A percentile compares a stretch with the other conserved stretches of the same genome.
Evolutionary conservation across 92 coral and sea anemone species (phyloP).

Genomic region (Bergia sp.): DNA sequence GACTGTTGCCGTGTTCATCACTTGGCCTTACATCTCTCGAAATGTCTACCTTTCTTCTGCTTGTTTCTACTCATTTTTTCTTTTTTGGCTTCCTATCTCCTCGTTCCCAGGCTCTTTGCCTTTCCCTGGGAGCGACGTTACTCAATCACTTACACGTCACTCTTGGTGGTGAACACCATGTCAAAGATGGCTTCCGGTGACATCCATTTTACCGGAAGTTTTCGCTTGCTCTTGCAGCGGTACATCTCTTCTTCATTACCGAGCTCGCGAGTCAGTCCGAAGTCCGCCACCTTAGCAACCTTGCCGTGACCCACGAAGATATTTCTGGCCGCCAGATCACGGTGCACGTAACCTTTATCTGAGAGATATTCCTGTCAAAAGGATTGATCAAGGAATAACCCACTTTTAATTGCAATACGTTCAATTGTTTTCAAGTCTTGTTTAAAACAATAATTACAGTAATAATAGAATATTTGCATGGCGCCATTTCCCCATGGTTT

Average conservation of each 20-base stretch:
- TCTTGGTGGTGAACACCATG: conserved; percentile 32
- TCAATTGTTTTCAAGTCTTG: too few species aligned
- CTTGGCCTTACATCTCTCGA: too few species aligned
- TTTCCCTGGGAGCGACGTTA: not conserved
- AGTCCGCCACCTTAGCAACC: conserved; percentile 34
- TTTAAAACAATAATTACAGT: too few species aligned
- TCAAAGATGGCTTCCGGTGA: conserved; percentile 32
- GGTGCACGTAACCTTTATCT: conserved; percentile 14
- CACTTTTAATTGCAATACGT: too few species aligned
- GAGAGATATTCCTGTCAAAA: conserved; percentile 14
- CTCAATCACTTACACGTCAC: conserved; percentile 20
- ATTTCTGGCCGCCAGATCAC: conserved; percentile 33
- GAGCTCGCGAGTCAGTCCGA: conserved; percentile 27
- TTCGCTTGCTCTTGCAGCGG: conserved; percentile 9
- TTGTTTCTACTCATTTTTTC: too few species aligned
- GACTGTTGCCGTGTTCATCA: too few species aligned
- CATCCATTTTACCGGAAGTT: conserved; percentile 23
- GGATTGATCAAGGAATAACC: not conserved
- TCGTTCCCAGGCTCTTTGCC: too few species aligned
- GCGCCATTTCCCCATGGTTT: too few species aligned
- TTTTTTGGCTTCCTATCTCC: too few species aligned
- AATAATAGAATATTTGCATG: too few species aligned
- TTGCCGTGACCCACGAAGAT: conserved; percentile 20
- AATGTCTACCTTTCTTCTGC: too few species aligned
- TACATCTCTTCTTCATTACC: conserved; percentile 16